phyloP scores from a whole-genome alignment of 2,113 vertebrate species.

The Colossoma macropomum region DNA sequence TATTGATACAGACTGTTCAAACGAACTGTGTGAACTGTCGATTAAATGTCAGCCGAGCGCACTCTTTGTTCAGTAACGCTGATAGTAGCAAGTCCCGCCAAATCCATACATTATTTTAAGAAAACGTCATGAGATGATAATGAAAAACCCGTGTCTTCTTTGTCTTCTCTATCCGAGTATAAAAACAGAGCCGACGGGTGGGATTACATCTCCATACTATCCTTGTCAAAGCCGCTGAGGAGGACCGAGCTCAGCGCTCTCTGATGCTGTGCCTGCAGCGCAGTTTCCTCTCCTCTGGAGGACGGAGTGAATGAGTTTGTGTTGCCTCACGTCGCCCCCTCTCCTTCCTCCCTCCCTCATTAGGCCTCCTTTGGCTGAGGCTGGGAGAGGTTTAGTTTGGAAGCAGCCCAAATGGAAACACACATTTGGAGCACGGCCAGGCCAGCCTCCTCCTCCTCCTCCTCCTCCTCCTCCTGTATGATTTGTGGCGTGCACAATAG shows the following conservation, averaged over 20 bases:
- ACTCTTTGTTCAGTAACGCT: not conserved
- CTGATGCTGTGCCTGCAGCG: not conserved
- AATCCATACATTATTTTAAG: not conserved
- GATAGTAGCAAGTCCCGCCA: not conserved
- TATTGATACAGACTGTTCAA: not conserved
- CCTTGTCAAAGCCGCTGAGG: conserved; percentile 5
- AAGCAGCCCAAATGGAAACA: conserved; percentile 74
- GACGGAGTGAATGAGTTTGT: conserved; percentile 65
- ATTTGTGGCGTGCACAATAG: conserved; percentile 65
- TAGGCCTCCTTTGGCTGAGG: conserved; percentile 65
- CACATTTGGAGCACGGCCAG: conserved; percentile 67
- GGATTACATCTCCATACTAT: not conserved
- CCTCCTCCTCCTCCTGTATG: conserved; percentile 39
- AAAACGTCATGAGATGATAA: not conserved
- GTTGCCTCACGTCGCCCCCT: conserved; percentile 47
- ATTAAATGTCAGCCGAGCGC: not conserved
- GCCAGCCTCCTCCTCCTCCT: conserved; percentile 55
- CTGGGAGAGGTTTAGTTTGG: conserved; percentile 71
- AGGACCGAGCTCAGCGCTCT: conserved; percentile 4
- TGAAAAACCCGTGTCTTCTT: not conserved
- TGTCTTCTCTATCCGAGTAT: not conserved
- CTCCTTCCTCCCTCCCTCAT: conserved; percentile 64
- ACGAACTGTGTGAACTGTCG: not conserved
- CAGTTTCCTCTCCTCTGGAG: conserved; percentile 36
- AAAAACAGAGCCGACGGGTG: not conserved